Evolutionary conservation across 2,888 invertebrate species (phyloP), one percentile per base, ranked within the genome.

Genomic region (Himalopsyche anomala): DNA sequence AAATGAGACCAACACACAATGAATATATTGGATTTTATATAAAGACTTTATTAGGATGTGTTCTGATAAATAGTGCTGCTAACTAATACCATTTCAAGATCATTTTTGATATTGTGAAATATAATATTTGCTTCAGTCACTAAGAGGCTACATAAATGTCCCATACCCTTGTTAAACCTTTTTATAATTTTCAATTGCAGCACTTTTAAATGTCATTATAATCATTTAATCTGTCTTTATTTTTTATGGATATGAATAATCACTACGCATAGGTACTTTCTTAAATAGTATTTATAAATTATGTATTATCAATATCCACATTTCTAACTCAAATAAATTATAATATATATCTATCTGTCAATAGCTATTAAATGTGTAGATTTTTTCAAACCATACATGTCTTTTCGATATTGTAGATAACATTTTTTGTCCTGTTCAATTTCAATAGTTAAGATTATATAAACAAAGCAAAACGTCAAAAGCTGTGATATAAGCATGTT

Each of bases 401-500:
- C 45, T 80, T 80, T 56, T 83, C 83, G 62, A 83, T 79, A 54
- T 74, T 86, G 84, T 86, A 86, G 86, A 56, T 86, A 84, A 84
- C 62, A 81, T 86, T 86, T 62, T 79, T 86, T 88, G 88, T 88
- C 88, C 88, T 86, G 74, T 88, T 88, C 87, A 86, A 84, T 87
- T 86, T 88, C 88, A 84, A 87, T 88, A 88, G 87, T 84, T 88
- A 88, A 88, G 87, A 85, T 86, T 83, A 86, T 69, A 88, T 87
- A 85, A 87, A 81, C 56, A 62, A 87, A 86, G 81, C 55, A 86
- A 85, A 88, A 88, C 88, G 88, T 88, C 88, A 88, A 88, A 88
- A 87, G 86, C 88, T 88, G 88, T 88, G 88, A 88, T 88, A 87
- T 87, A 87, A 85, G 88, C 88, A 87, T 88, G 86, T 85, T 88